Percentiles rank a stretch among this genome's conserved stretches.
phyloP scores from a whole-genome alignment of 2,888 invertebrate species.

The Lacanobia wlatinum region DNA sequence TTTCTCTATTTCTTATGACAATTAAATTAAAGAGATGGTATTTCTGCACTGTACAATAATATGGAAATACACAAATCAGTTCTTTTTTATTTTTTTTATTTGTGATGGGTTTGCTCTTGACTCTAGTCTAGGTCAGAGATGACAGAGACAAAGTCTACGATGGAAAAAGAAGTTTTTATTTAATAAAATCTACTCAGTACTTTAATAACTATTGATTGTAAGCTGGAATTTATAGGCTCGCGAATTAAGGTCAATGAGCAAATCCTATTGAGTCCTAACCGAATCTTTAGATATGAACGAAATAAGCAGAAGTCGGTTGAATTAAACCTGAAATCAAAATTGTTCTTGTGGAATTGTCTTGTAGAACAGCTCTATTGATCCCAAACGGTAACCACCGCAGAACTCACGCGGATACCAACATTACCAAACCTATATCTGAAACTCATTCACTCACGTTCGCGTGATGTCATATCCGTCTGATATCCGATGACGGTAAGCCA shows the following conservation, averaged over 20 bases:
- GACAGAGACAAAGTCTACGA: too few relatives aligned
- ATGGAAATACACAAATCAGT: background rate
- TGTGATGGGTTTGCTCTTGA: too few relatives aligned
- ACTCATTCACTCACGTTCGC: conserved; percentile 41
- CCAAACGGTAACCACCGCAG: background rate
- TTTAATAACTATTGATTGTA: background rate
- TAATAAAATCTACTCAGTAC: too few relatives aligned
- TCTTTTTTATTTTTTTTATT: too few relatives aligned
- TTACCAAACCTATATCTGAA: conserved; percentile 25
- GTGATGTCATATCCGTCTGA: conserved; percentile 61
- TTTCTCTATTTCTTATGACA: too few relatives aligned
- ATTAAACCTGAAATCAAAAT: background rate
- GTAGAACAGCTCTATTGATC: background rate
- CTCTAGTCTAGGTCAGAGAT: too few relatives aligned
- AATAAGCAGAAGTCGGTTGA: too few relatives aligned
- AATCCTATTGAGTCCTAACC: background rate
- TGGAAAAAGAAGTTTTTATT: too few relatives aligned
- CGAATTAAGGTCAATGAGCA: background rate
- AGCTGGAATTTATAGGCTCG: background rate
- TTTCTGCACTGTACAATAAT: too few relatives aligned
- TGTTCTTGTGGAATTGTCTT: background rate
- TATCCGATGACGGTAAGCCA: conserved; percentile 60
- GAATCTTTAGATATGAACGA: too few relatives aligned
- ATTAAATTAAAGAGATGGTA: too few relatives aligned
- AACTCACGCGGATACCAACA: conserved; percentile 3